Conservation (phyloP, 2,113 vertebrate genomes). For the Chiloscyllium plagiosum region DNA sequence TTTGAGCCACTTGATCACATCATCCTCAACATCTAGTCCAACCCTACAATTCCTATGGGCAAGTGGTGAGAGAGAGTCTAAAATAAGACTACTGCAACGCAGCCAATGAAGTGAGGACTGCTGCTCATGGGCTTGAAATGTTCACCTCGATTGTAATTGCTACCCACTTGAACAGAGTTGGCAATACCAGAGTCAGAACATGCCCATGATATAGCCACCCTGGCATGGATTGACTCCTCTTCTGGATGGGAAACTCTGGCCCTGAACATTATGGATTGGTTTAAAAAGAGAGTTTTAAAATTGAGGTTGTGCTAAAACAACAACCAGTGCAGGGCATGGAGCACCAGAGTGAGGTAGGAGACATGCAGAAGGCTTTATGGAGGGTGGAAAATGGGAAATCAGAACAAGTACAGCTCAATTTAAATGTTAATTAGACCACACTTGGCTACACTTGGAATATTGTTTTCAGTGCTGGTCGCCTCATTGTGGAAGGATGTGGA, state of each 20-base stretch:
- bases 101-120: not conserved
- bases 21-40: not conserved
- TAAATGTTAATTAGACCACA: no score
- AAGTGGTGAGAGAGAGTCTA: no score
- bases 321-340: not conserved
- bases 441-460: no score
- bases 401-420: not conserved
- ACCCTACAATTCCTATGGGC: no score
- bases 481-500: no score
- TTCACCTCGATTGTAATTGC: not conserved
- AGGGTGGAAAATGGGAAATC: not conserved
- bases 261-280: not conserved
- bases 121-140: not conserved
- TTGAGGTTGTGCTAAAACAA: not conserved
- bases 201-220: not conserved
- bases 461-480: no score
- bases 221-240: not conserved
- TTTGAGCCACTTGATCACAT: not conserved
- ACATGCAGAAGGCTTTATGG: not conserved
- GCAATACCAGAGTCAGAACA: no score
- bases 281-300: not conserved
- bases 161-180: not conserved
- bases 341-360: not conserved
- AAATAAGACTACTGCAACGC: not conserved
- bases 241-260: not conserved